Conservation (phyloP, 2,113 vertebrate genomes). For the Vimba vimba region DNA sequence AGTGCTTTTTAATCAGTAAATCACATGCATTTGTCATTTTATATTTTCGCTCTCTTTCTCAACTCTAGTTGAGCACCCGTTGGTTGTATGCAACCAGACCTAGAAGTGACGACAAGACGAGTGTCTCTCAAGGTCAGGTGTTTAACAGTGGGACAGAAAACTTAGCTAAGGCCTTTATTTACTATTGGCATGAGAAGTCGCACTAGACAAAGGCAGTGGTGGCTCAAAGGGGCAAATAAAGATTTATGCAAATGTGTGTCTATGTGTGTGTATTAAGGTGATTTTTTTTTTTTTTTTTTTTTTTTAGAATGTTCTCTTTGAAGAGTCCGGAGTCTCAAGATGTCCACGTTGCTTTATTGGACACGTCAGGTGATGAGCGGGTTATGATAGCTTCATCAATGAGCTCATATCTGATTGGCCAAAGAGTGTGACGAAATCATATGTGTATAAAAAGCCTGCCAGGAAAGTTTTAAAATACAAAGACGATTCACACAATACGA, state of each 20-base stretch:
- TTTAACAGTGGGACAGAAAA: constrained; percentile 73
- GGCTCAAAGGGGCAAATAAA: constrained; percentile 68
- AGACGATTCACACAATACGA: too few relatives aligned
- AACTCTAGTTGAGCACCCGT: constrained; percentile 8
- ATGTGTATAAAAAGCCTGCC: too few relatives aligned
- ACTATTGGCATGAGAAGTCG: constrained; percentile 57
- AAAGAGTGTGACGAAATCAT: too few relatives aligned
- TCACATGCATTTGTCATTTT: background rate
- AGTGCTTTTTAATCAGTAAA: background rate
- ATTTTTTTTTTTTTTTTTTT: too few relatives aligned
- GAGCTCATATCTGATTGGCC: too few relatives aligned
- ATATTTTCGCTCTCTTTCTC: background rate
- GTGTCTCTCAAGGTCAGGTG: constrained; percentile 70
- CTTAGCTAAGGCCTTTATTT: constrained; percentile 69
- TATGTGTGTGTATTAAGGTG: too few relatives aligned
- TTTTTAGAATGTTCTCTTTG: too few relatives aligned
- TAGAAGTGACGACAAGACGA: constrained; percentile 63
- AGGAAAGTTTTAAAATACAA: too few relatives aligned
- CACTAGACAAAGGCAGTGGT: constrained; percentile 59
- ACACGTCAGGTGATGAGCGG: too few relatives aligned
- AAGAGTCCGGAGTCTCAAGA: too few relatives aligned
- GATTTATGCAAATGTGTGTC: constrained; percentile 70
- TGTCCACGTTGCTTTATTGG: too few relatives aligned
- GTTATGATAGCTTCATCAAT: too few relatives aligned
- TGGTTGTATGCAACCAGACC: background rate